A percentile compares a stretch with the other conserved stretches of the same genome.
phyloP scores from a whole-genome alignment of 2,888 invertebrate species.

The Rhodophaea formosa region DNA sequence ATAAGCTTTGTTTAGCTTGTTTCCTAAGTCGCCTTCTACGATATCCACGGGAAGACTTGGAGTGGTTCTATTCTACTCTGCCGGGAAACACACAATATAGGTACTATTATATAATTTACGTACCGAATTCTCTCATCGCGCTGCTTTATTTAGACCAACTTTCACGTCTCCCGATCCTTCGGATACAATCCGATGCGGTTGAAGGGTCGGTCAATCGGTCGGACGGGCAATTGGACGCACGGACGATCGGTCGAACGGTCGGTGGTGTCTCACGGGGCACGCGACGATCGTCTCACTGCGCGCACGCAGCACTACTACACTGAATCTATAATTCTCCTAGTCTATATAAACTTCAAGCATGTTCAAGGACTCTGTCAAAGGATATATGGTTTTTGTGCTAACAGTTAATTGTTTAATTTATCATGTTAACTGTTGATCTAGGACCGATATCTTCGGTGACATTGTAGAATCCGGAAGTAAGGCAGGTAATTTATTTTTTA shows the following conservation, averaged over 20 bases:
- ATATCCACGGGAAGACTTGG: no score
- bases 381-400: not conserved
- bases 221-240: not conserved
- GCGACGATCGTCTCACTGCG: slow-evolving; percentile 4
- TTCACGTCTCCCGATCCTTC: no score
- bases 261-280: not conserved
- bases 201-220: not conserved
- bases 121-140: slow-evolving; percentile 7
- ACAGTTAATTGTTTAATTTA: slow-evolving; percentile 9
- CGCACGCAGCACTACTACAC: not conserved
- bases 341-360: not conserved
- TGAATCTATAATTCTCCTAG: not conserved
- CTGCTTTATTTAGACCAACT: not conserved
- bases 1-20: no score
- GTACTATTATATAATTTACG: not conserved
- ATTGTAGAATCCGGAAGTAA: not conserved
- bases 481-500: not conserved
- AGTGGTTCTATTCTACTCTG: no score
- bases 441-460: not conserved
- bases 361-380: slow-evolving; percentile 9
- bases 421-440: slow-evolving; percentile 4
- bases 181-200: not conserved
- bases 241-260: not conserved
- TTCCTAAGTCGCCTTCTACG: no score
- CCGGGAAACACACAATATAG: no score